A percentile compares a stretch with the other conserved stretches of the same genome.
phyloP scores from a whole-genome alignment of 2,113 vertebrate genomes.

The mouse (Mus musculus) region GRCm39 chr14:13845001-13845500 shows the following conservation, averaged over 20 bases:
- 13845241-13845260: neutral
- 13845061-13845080: neutral
- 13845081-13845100: constrained; percentile 46
- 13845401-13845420: neutral
- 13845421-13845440: neutral
- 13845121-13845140: neutral
- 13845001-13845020: neutral
- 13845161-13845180: neutral
- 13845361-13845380: neutral
- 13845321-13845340: neutral
- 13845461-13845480: neutral
- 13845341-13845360: neutral
- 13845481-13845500: neutral
- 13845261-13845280: neutral
- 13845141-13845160: neutral
- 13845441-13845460: neutral
- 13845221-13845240: neutral
- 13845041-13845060: neutral
- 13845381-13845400: neutral
- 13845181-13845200: neutral
- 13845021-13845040: neutral
- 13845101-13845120: neutral
- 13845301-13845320: neutral
- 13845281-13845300: neutral
- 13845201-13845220: neutral